These are phyloP conservation scores for Apodemia mormo DNA, from an alignment of 2,888 invertebrate genomes.

Conservation along the genomic window DNA sequence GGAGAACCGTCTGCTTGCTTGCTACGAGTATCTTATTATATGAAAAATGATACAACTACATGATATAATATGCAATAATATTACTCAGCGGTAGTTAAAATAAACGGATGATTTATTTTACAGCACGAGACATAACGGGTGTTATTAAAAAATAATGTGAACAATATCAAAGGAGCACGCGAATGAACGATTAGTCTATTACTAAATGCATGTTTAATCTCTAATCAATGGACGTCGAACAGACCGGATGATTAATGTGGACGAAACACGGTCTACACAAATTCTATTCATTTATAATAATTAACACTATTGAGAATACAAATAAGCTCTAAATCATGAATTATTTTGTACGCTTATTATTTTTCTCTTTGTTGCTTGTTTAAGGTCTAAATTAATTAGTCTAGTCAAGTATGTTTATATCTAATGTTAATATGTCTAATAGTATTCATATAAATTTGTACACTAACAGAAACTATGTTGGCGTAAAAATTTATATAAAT, in stretches of 20 bases:
- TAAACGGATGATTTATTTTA: conserved; percentile 21
- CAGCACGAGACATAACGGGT: conserved; percentile 37
- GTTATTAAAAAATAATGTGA: conserved; percentile 48
- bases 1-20: no score
- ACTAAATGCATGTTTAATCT: conserved; percentile 66
- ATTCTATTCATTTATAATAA: conserved; percentile 27
- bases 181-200: conserved; percentile 61
- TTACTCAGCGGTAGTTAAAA: neutral
- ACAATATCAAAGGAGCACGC: conserved; percentile 56
- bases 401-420: no score
- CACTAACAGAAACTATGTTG: no score
- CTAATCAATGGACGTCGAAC: conserved; percentile 62
- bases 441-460: no score
- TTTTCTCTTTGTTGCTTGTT: neutral
- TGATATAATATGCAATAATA: neutral
- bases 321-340: conserved; percentile 1
- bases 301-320: conserved; percentile 20
- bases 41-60: neutral
- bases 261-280: conserved; percentile 38
- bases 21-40: no score
- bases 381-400: neutral
- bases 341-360: neutral
- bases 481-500: no score
- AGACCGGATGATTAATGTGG: conserved; percentile 55
- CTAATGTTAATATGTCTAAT: no score